Conservation (phyloP, 2,113 vertebrate species). For the Alaudala cheleensis region DNA sequence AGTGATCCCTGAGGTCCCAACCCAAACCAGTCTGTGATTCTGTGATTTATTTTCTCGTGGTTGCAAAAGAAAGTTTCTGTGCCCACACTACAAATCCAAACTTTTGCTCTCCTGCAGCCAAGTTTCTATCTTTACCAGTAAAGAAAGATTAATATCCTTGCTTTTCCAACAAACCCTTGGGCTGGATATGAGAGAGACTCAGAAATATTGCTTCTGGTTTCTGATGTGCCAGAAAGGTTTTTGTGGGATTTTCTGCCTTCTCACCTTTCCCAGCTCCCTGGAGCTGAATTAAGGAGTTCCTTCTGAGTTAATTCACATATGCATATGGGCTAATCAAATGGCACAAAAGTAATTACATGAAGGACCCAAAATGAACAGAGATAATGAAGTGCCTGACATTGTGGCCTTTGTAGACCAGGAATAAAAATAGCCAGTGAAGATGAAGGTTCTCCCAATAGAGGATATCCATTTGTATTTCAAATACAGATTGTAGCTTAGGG, state of each 20-base stretch:
- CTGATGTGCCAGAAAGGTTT: background rate
- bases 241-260: background rate
- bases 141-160: background rate
- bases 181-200: background rate
- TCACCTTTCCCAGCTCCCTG: background rate
- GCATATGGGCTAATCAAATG: background rate
- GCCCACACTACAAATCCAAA: background rate
- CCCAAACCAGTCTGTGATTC: background rate
- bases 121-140: background rate
- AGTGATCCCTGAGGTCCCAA: background rate
- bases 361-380: background rate
- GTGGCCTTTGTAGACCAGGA: background rate
- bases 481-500: background rate
- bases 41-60: background rate
- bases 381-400: background rate
- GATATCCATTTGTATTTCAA: background rate
- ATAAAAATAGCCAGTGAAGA: background rate
- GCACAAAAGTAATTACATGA: background rate
- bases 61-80: background rate
- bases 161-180: background rate
- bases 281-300: background rate
- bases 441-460: background rate
- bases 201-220: background rate
- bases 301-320: background rate
- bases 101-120: background rate